These are phyloP conservation scores for Cepaea nemoralis DNA, from an alignment of 1,140 invertebrate genomes.

Conservation along the genomic window DNA sequence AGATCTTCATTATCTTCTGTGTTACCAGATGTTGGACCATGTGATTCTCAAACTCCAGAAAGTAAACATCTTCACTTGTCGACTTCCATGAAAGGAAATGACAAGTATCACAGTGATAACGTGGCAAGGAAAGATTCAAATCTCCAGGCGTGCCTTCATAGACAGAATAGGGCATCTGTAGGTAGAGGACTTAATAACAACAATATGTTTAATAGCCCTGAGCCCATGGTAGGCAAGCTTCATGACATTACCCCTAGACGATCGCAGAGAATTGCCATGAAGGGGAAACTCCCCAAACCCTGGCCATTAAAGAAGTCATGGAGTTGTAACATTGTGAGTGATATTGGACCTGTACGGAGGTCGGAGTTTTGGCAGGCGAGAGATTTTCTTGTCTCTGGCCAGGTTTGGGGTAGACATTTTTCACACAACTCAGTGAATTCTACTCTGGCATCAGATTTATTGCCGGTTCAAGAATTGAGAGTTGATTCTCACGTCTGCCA, in stretches of 20 bases:
- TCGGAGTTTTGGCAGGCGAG: neutral
- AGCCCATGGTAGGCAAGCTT: no score
- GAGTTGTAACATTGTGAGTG: neutral
- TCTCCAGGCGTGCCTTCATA: neutral
- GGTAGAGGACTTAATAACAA: no score
- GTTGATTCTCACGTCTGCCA: neutral
- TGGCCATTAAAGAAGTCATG: conserved; percentile 18
- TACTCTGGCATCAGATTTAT: neutral
- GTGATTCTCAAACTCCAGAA: conserved; percentile 4
- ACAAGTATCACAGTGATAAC: neutral
- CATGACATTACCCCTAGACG: neutral
- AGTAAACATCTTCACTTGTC: neutral
- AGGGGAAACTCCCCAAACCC: neutral
- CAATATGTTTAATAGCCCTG: neutral
- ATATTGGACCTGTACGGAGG: neutral
- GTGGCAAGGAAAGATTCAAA: neutral
- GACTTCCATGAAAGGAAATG: no score
- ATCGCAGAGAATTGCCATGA: neutral
- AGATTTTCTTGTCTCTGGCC: neutral
- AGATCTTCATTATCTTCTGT: neutral
- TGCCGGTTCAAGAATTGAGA: neutral
- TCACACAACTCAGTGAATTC: neutral
- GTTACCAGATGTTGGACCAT: neutral
- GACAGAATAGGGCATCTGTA: neutral
- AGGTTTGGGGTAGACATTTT: neutral